phyloP scores from a whole-genome alignment of 2,113 vertebrate genomes.

The Laticauda laticaudata region DNA sequence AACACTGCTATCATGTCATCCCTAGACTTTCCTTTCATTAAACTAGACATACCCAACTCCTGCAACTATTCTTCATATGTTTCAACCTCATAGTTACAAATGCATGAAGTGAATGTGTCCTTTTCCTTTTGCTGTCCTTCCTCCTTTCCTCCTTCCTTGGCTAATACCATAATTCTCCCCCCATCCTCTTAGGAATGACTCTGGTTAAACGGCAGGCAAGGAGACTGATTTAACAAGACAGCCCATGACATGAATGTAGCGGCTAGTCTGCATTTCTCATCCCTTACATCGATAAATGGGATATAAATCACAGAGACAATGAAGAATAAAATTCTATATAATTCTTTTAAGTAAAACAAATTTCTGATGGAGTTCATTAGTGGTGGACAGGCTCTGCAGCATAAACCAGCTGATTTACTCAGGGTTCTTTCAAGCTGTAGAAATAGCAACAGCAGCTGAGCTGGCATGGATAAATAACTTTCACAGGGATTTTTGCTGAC shows the following conservation, averaged over 20 bases:
- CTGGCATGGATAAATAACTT: constrained; percentile 48
- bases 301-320: constrained; percentile 57
- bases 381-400: constrained; percentile 55
- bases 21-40: too few relatives aligned
- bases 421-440: constrained; percentile 47
- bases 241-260: constrained; percentile 49
- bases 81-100: not conserved
- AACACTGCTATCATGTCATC: not conserved
- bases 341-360: constrained; percentile 57
- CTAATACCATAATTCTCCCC: constrained; percentile 41
- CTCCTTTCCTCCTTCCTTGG: constrained; percentile 35
- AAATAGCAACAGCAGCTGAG: constrained; percentile 53
- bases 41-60: not conserved
- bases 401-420: constrained; percentile 42
- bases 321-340: constrained; percentile 40
- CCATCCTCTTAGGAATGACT: constrained; percentile 48
- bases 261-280: constrained; percentile 56
- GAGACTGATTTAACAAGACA: constrained; percentile 62
- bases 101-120: not conserved
- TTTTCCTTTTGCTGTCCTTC: not conserved
- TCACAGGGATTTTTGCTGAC: not conserved
- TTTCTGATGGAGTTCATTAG: constrained; percentile 66
- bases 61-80: not conserved
- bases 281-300: constrained; percentile 38
- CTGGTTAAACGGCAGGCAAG: constrained; percentile 45